Percentiles rank a stretch among this genome's conserved stretches.
phyloP scores from a whole-genome alignment of 2,113 vertebrate species.

The Rhinoptilus africanus region DNA sequence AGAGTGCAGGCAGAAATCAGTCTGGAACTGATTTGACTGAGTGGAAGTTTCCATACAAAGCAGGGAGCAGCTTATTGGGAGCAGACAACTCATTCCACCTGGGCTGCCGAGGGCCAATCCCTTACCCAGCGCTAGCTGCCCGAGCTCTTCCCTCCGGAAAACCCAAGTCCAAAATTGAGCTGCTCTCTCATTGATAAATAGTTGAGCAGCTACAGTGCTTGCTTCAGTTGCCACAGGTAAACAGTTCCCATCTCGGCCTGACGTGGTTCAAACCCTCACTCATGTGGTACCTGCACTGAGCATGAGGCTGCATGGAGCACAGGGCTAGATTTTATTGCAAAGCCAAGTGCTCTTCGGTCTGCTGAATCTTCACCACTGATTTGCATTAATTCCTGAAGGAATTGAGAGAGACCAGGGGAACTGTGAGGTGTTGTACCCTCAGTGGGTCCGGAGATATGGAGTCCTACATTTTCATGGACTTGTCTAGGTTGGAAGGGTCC shows the following conservation, averaged over 20 bases:
- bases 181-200: neutral
- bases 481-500: neutral
- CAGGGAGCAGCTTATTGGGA: neutral
- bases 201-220: neutral
- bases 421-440: neutral
- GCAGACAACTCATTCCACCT: neutral
- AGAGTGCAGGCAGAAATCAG: neutral
- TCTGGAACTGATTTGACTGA: neutral
- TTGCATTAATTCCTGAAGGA: neutral
- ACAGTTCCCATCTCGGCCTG: neutral
- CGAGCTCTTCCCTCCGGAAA: neutral
- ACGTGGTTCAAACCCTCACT: rapidly evolving
- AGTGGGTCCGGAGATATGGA: neutral
- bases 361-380: neutral
- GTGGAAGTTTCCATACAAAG: neutral
- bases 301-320: too few relatives aligned
- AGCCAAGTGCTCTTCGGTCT: neutral
- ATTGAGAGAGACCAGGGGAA: neutral
- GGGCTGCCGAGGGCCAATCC: neutral
- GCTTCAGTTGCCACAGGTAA: neutral
- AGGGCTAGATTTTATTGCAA: neutral
- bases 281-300: neutral
- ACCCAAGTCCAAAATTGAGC: rapidly evolving
- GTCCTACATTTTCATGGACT: neutral
- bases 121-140: rapidly evolving